Evolutionary conservation across 1,140 invertebrate genomes (phyloP).

Genomic region (Metopolophium dirhodum): DNA sequence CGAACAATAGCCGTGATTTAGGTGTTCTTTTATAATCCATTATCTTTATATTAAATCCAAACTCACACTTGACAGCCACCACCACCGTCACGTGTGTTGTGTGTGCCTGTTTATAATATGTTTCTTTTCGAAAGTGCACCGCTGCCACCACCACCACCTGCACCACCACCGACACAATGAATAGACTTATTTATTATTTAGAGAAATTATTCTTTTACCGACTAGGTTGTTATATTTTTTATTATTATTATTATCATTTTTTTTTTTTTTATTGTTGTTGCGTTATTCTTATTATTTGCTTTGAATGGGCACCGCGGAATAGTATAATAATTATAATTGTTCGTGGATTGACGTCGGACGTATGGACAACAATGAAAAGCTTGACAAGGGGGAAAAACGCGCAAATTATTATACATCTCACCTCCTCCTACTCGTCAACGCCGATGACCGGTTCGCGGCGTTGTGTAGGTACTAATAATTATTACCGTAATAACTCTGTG

Average conservation of each 20-base stretch:
- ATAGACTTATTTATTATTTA: slow-evolving; percentile 44
- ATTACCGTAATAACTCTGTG: neutral
- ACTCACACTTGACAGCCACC: slow-evolving; percentile 42
- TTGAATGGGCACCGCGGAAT: slow-evolving; percentile 16
- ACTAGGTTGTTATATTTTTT: slow-evolving; percentile 11
- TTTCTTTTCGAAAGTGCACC: slow-evolving; percentile 44
- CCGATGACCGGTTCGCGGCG: neutral
- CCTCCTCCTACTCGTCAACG: slow-evolving; percentile 28
- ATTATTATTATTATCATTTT: neutral
- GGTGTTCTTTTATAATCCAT: slow-evolving; percentile 43
- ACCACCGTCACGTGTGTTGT: neutral
- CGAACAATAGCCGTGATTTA: slow-evolving; percentile 48
- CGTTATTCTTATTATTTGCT: slow-evolving; percentile 38
- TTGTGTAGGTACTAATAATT: neutral
- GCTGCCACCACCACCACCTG: no score
- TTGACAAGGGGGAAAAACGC: neutral
- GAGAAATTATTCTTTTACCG: slow-evolving; percentile 37
- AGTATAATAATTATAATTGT: slow-evolving; percentile 39
- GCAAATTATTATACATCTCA: slow-evolving; percentile 29
- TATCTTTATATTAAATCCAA: slow-evolving; percentile 40
- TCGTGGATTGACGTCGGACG: slow-evolving; percentile 32
- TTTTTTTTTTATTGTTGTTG: slow-evolving; percentile 8
- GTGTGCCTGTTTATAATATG: neutral
- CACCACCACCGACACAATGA: neutral
- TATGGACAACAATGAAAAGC: slow-evolving; percentile 36